Evolutionary conservation across 2,113 vertebrate species (phyloP).

Genomic region (Crotophaga sulcirostris): DNA sequence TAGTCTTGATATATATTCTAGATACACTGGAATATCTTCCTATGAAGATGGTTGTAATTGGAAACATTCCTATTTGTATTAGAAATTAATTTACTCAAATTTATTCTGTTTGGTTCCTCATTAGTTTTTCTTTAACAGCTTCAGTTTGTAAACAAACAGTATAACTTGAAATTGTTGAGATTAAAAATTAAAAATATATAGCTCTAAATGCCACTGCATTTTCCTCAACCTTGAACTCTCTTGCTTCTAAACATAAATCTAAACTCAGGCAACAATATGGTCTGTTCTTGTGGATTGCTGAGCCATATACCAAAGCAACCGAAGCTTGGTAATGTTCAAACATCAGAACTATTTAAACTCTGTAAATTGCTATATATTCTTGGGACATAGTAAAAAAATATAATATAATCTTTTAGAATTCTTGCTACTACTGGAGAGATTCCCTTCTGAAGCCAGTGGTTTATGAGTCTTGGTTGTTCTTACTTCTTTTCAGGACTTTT

Average conservation of each 20-base stretch:
- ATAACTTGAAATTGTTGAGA: neutral
- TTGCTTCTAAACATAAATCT: neutral
- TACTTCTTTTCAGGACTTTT: neutral
- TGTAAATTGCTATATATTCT: neutral
- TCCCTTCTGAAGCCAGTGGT: neutral
- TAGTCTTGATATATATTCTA: neutral
- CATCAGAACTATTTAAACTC: neutral
- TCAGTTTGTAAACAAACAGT: neutral
- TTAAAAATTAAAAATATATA: neutral
- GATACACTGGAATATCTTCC: conserved; percentile 44
- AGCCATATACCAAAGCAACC: neutral
- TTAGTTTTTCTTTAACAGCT: neutral
- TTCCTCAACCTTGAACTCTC: neutral
- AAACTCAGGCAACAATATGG: neutral
- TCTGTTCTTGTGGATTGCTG: neutral
- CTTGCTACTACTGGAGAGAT: neutral
- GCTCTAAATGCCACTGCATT: neutral
- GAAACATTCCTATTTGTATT: conserved; percentile 39
- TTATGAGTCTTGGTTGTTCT: neutral
- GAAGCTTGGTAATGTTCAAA: neutral
- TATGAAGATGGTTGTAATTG: conserved; percentile 23
- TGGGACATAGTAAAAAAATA: neutral
- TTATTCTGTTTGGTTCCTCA: neutral
- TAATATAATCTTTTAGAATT: neutral
- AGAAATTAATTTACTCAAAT: neutral